phyloP scores from a whole-genome alignment of 2,888 invertebrate genomes.

The Machimus rusticus region DNA sequence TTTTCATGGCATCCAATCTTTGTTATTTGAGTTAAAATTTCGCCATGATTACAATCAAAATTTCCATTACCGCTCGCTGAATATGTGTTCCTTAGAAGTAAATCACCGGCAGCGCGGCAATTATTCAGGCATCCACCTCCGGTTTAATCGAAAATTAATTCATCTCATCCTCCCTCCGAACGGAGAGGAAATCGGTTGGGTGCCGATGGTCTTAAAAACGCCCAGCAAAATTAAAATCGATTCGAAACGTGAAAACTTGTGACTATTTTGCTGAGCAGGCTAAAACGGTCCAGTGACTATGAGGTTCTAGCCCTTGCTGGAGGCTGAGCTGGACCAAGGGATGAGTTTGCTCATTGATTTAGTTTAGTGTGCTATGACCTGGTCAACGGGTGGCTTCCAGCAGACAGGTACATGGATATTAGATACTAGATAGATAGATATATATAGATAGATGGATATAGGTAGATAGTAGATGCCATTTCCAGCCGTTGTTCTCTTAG shows the following conservation, averaged over 20 bases:
- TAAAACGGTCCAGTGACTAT: not conserved
- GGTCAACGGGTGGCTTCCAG: conserved; percentile 8
- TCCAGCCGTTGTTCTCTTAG: not conserved
- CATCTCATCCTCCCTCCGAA: not conserved
- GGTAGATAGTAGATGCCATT: not conserved
- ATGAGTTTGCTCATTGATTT: conserved; percentile 19
- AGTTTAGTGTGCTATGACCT: not conserved
- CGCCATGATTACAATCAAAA: not conserved
- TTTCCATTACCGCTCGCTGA: not conserved
- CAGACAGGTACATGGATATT: not conserved
- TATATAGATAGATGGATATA: not conserved
- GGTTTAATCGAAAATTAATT: conserved; percentile 4
- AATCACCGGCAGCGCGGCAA: not conserved
- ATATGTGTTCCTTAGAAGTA: not conserved
- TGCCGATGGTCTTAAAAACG: not conserved
- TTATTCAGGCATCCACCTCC: not conserved
- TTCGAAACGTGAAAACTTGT: conserved; percentile 24
- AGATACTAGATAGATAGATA: not conserved
- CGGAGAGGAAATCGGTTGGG: not conserved
- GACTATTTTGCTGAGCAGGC: conserved; percentile 14
- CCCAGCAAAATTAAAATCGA: conserved; percentile 16
- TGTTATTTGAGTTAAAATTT: not conserved
- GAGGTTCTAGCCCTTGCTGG: not conserved
- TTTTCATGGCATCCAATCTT: not conserved
- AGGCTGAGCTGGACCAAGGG: not conserved